Evolutionary conservation across 2,797 vertebrate genomes (phyloP).

Genomic region (Falco biarmicus): DNA sequence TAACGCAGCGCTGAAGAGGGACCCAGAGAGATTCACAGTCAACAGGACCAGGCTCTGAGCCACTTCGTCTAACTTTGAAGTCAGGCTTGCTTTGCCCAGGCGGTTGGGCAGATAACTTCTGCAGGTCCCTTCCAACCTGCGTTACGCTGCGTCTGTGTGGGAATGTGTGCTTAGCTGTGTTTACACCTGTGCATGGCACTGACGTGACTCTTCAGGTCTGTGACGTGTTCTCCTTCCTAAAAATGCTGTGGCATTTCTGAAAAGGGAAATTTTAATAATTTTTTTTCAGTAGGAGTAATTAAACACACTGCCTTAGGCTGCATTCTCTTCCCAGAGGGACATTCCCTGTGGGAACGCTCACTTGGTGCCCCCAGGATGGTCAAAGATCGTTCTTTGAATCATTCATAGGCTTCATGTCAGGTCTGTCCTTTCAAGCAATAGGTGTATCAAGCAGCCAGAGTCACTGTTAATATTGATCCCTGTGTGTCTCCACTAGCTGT

Average conservation of each 20-base stretch:
- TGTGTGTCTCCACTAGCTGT: not conserved
- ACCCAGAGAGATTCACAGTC: not conserved
- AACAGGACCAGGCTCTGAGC: not conserved
- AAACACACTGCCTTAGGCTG: not conserved
- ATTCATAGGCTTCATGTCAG: not conserved
- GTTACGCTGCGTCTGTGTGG: not conserved
- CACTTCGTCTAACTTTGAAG: not conserved
- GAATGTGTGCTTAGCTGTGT: not conserved
- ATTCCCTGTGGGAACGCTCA: not conserved
- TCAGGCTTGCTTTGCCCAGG: not conserved
- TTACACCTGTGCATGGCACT: not conserved
- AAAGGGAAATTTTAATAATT: not conserved
- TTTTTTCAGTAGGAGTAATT: not conserved
- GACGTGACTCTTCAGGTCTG: not conserved
- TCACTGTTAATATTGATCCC: not conserved
- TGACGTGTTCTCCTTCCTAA: not conserved
- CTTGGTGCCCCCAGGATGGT: not conserved
- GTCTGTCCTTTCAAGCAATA: not conserved
- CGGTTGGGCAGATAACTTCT: not conserved
- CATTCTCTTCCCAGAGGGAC: not conserved
- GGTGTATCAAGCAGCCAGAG: not conserved
- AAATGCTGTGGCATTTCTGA: not conserved
- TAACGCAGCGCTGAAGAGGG: not conserved
- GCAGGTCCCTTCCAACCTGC: not conserved
- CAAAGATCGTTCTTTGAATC: not conserved